These are phyloP conservation scores for Catharus fuscescens DNA, from an alignment of 2,113 vertebrate genomes.

Conservation along the genomic window DNA sequence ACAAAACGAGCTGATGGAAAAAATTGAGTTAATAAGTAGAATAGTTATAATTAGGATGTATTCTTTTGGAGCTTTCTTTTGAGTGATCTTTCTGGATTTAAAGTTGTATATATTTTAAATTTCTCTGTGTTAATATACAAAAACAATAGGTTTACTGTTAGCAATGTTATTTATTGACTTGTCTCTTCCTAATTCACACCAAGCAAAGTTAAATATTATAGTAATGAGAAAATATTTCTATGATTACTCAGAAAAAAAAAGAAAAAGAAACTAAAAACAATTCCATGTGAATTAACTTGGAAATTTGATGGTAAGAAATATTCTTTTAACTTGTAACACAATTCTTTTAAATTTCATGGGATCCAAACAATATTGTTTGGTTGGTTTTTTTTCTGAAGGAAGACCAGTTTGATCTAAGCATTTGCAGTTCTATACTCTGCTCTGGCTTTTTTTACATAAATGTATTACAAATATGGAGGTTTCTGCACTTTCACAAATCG, in stretches of 20 bases:
- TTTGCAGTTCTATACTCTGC: background rate
- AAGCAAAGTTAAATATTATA: background rate
- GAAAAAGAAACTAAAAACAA: background rate
- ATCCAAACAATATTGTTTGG: background rate
- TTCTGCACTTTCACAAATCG: background rate
- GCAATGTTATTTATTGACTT: background rate
- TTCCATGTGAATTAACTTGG: background rate
- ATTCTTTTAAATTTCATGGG: background rate
- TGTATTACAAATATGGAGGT: background rate
- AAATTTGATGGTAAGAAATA: background rate
- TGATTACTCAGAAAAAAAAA: background rate
- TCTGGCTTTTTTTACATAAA: background rate
- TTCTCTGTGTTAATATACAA: background rate
- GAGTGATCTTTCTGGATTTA: background rate
- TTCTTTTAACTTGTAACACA: background rate
- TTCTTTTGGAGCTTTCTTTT: background rate
- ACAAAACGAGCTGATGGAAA: fast-evolving
- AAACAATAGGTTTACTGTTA: background rate
- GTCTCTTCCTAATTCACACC: background rate
- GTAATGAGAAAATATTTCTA: background rate
- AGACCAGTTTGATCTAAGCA: background rate
- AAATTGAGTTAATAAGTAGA: background rate
- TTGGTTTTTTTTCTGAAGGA: background rate
- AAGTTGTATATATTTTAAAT: background rate
- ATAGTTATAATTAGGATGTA: background rate